Evolutionary conservation across 1,140 invertebrate genomes (phyloP).

Genomic region (Pemphigus obesinymphae): DNA sequence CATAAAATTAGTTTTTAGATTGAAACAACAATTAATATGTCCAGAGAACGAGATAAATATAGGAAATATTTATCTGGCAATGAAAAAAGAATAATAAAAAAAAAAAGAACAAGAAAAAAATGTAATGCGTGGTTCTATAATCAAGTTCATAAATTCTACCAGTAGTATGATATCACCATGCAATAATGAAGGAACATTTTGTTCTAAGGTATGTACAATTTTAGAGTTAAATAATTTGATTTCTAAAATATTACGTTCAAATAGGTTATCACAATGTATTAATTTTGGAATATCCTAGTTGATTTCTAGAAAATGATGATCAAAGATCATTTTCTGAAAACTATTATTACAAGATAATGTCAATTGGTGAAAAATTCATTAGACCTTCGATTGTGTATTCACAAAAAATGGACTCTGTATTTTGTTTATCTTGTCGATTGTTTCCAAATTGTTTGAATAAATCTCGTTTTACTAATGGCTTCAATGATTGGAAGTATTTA

Average conservation of each 20-base stretch:
- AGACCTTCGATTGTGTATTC: slow-evolving; percentile 36
- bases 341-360: not conserved
- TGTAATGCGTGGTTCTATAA: not conserved
- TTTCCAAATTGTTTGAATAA: not conserved
- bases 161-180: too few species aligned
- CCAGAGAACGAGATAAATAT: not conserved
- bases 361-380: slow-evolving; percentile 30
- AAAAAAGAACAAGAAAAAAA: not conserved
- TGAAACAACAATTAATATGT: not conserved
- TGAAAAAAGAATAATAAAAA: not conserved
- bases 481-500: too few species aligned
- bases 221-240: too few species aligned
- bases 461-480: not conserved
- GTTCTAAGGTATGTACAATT: too few species aligned
- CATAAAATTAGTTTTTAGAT: too few species aligned
- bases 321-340: slow-evolving; percentile 1
- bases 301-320: not conserved
- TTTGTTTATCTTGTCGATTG: not conserved
- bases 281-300: too few species aligned
- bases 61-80: not conserved
- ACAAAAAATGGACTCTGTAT: slow-evolving; percentile 23
- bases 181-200: too few species aligned
- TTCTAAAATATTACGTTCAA: too few species aligned
- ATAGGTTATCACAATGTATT: too few species aligned
- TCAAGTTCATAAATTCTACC: not conserved